Evolutionary conservation across 2,797 vertebrate species (phyloP), one percentile per base, ranked within the genome.

Genomic region (Hydrolagus colliei): DNA sequence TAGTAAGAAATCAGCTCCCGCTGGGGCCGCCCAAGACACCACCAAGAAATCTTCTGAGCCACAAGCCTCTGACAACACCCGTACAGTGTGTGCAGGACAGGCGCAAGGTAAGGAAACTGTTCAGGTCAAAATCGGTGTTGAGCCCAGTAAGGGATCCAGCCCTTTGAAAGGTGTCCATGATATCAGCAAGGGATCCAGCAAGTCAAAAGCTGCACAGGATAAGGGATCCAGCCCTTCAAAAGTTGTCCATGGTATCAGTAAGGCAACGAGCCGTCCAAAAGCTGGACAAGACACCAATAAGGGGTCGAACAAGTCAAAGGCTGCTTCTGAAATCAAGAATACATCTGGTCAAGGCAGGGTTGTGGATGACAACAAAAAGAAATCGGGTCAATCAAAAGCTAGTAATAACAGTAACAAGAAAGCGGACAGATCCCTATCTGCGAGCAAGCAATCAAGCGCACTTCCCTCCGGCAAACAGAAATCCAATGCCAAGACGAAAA

Each of bases 91-190:
- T 52, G 41, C 27, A 27, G 27, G 41, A 6, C 41, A 52, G 41
- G 2, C 1, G 41, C 41, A 6, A 52, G 41, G 41, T 35, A 61
- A 41, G 65, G 79, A 84, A 0, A 87, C 91, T 68, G 86, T 91
- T 62, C 92, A 91, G 86, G 91, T 88, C 82, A 93, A 88, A 88
- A 88, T 65, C 87, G 0, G 89, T 96, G 79, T 95, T 87, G 90
- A 91, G 86, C 86, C 86, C 4, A 91, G 91, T 0, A 87, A 59
- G 27, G 68, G 62, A 41, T 12, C 65, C 35, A 9, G 41, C 10
- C 67, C 32, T 9, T 32, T 73, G 32, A 22, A 11, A 32, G 41
- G 75, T 9, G 27, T 74, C 32, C 72, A 84, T 14, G 65, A 86
- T 59, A 77, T 27, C 20, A n/a, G 10, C 4, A 41, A 52, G 10